These are phyloP conservation scores for Hippocampus kuda DNA, from an alignment of 2,797 vertebrate genomes.

Conservation along the genomic window DNA sequence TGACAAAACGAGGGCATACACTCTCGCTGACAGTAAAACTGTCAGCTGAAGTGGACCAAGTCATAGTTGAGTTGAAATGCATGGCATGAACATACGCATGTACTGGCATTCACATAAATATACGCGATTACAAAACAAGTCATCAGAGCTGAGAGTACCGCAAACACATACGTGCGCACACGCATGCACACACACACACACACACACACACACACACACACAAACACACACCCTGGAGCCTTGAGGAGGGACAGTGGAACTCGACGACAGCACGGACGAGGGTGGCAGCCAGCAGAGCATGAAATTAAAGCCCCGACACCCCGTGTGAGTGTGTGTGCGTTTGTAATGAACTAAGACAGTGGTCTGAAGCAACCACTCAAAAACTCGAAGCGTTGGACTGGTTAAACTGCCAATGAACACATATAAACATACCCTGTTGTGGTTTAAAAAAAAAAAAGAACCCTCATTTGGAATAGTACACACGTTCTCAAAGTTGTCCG, in stretches of 20 bases:
- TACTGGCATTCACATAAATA: not conserved
- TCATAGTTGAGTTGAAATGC: not conserved
- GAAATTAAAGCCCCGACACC: slow-evolving; percentile 59
- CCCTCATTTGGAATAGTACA: not conserved
- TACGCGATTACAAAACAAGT: slow-evolving; percentile 13
- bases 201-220: no score
- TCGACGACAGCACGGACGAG: slow-evolving; percentile 17
- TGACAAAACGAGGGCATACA: not conserved
- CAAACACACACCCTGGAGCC: slow-evolving; percentile 17
- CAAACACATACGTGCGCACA: not conserved
- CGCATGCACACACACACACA: no score
- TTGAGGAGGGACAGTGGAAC: slow-evolving; percentile 41
- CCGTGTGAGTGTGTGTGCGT: slow-evolving; percentile 36
- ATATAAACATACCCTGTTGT: not conserved
- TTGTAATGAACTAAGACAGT: slow-evolving; percentile 5
- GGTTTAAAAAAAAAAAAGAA: not conserved
- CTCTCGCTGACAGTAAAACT: not conserved
- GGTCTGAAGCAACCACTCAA: not conserved
- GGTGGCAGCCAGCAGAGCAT: slow-evolving; percentile 36
- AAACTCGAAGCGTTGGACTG: not conserved
- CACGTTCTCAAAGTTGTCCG: not conserved
- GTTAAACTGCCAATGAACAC: not conserved
- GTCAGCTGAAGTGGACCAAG: not conserved
- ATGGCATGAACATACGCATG: not conserved
- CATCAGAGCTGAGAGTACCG: slow-evolving; percentile 13